These are phyloP conservation scores for Akabosia matsudoensis DNA, from an alignment of 1,140 invertebrate species.

Conservation along the genomic window DNA sequence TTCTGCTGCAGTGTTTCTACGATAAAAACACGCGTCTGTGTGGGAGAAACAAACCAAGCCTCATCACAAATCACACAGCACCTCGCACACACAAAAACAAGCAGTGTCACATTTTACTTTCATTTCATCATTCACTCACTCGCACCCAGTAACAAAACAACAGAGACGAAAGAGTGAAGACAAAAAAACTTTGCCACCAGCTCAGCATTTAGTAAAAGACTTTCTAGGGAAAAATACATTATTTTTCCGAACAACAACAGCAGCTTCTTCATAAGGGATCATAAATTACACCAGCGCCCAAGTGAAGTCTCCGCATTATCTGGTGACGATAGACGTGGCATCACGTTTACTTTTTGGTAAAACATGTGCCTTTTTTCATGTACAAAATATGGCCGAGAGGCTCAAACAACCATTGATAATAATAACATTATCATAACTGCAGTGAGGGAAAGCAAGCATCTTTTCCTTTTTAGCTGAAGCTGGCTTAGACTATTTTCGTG, in stretches of 20 bases:
- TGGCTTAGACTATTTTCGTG: too few species aligned
- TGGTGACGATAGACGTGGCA: slow-evolving; percentile 9
- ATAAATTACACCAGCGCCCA: background rate
- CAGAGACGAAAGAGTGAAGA: too few species aligned
- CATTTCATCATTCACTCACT: background rate
- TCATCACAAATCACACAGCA: background rate
- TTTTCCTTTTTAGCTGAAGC: too few species aligned
- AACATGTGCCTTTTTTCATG: background rate
- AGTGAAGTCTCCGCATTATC: background rate
- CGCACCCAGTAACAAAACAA: background rate
- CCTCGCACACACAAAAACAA: background rate
- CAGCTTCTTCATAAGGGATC: background rate
- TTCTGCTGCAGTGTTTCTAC: slow-evolving; percentile 24
- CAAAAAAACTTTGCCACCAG: too few species aligned
- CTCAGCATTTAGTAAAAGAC: background rate
- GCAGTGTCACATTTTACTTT: background rate
- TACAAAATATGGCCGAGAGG: background rate
- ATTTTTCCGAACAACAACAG: background rate
- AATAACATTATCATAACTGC: background rate
- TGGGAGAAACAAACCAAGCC: background rate
- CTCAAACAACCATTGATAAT: background rate
- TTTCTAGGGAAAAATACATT: background rate
- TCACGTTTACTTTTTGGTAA: background rate
- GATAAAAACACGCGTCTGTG: background rate
- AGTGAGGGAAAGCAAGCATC: background rate